Evolutionary conservation across 2,888 invertebrate species (phyloP), one percentile per base, ranked within the genome.

Genomic region (Ophion costatus): DNA sequence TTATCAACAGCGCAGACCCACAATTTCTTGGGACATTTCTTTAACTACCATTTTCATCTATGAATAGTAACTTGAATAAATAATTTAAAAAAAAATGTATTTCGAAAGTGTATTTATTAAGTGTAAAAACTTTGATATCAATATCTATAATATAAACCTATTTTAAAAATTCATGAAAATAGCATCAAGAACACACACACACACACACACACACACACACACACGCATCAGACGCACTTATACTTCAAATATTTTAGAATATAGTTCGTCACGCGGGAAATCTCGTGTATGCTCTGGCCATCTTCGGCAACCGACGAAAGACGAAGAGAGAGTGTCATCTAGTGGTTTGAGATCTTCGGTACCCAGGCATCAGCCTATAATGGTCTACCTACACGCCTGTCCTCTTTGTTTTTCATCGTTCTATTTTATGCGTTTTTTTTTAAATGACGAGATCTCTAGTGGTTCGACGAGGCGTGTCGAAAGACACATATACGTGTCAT

Each of bases 391-490:
- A 56, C 38, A 20, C 22, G 3, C 71, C 22, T 57, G n/a, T 20
- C 38, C 11, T 22, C 10, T 59, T 33, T 51, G 38, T 79, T 51
- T 61, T 42, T 70, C 42, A 10, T 67, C 20, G 14, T 33, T 79
- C 29, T 38, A 42, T 63, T 17, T 79, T 11, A 61, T 70, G 22
- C 0, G 20, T 51, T 51, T 69, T 10, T 70, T 70, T 77, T 77
- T 61, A 24, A 74, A 61, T 82, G 67, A 57, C 77, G 63, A 82
- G 85, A 67, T 71, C 77, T 79, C 66, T 71, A 33, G 71, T 73
- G 59, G 71, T 42, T 76, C 80, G 80, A 85, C 82, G 80, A 85
- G 82, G 85, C 85, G 82, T 82, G 80, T 82, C 85, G 82, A 77
- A 73, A 73, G 71, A 73, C 66, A 74, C 22, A 78, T 29, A 83